Conservation (phyloP, 2,888 invertebrate species). For the Poecilobothrus nobilitatus region DNA sequence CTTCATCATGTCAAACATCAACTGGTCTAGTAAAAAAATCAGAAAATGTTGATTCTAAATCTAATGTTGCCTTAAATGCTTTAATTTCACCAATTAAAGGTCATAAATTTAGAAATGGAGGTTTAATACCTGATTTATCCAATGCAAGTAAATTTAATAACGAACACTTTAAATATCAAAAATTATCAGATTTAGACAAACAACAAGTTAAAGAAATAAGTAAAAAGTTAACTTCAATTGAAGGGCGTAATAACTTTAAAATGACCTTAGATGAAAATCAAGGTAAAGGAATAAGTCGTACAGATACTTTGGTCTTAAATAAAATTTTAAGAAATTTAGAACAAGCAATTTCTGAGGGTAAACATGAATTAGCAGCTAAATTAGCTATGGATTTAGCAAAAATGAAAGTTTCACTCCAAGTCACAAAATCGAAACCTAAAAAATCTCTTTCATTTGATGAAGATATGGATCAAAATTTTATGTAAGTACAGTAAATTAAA, state of each 20-base stretch:
- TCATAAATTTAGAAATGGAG: not conserved
- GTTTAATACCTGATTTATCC: not conserved
- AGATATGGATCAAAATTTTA: not conserved
- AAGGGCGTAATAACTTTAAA: conserved; percentile 25
- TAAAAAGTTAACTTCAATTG: conserved; percentile 23
- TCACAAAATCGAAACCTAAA: conserved; percentile 43
- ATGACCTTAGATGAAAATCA: conserved; percentile 17
- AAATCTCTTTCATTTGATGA: not conserved
- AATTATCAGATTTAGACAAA: conserved; percentile 19
- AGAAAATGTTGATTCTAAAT: not conserved
- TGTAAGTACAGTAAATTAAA: conserved; percentile 9
- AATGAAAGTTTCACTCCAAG: conserved; percentile 66
- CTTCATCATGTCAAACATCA: conserved; percentile 52
- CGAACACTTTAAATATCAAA: conserved; percentile 8
- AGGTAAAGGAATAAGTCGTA: conserved; percentile 28
- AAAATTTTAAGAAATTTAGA: conserved; percentile 62
- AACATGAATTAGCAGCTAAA: conserved; percentile 64
- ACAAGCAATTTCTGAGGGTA: conserved; percentile 66
- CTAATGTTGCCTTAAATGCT: not conserved
- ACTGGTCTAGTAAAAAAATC: conserved; percentile 43
- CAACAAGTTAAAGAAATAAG: conserved; percentile 22
- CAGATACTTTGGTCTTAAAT: conserved; percentile 54
- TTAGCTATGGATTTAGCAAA: conserved; percentile 70
- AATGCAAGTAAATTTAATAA: conserved; percentile 19
- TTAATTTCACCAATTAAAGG: not conserved